These are phyloP conservation scores for Brachirus orientalis DNA, from an alignment of 2,113 vertebrate genomes.

Conservation along the genomic window DNA sequence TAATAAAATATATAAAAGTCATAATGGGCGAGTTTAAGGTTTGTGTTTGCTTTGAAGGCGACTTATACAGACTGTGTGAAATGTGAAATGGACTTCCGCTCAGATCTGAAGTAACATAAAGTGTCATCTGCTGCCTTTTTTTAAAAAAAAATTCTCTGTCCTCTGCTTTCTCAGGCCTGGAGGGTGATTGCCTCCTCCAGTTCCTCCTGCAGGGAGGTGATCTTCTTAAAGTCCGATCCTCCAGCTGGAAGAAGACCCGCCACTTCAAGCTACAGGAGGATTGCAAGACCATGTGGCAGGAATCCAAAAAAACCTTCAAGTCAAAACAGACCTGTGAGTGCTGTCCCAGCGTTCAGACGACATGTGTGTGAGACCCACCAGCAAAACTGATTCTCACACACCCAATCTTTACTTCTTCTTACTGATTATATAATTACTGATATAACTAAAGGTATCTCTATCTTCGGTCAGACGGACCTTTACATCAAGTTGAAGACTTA, in stretches of 20 bases:
- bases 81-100: no score
- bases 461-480: neutral
- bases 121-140: neutral
- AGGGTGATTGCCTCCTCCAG: slow-evolving; percentile 88
- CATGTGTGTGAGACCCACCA: slow-evolving; percentile 37
- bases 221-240: slow-evolving; percentile 92
- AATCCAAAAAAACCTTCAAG: slow-evolving; percentile 89
- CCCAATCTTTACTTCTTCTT: fast-evolving
- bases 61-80: no score
- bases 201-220: slow-evolving; percentile 91
- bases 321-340: slow-evolving; percentile 82
- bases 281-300: slow-evolving; percentile 96
- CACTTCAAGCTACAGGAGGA: slow-evolving; percentile 94
- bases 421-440: neutral
- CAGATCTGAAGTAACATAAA: neutral
- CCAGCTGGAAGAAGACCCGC: slow-evolving; percentile 89
- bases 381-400: neutral
- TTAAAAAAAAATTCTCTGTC: neutral
- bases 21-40: neutral
- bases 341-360: slow-evolving; percentile 1
- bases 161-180: slow-evolving; percentile 82
- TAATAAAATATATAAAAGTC: no score
- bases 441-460: neutral
- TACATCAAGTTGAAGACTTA: neutral
- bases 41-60: neutral